These are phyloP conservation scores for Nematopogon swammerdamellus DNA, from an alignment of 2,888 invertebrate genomes.

Conservation along the genomic window DNA sequence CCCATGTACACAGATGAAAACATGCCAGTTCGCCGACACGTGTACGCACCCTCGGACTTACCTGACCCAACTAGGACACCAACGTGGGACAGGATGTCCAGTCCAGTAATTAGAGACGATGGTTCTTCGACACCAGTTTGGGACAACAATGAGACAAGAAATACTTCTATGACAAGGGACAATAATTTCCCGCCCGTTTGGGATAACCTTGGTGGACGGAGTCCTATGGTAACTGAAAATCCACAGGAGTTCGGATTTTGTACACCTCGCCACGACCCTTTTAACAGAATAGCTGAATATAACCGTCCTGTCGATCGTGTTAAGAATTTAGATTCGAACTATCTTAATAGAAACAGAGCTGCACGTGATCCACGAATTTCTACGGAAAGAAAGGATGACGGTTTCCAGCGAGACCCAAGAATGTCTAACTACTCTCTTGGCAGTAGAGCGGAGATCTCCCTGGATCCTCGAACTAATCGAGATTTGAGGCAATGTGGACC, in stretches of 20 bases:
- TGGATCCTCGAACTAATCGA: no score
- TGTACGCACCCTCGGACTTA: slow-evolving; percentile 26
- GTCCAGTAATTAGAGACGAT: neutral
- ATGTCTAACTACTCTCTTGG: neutral
- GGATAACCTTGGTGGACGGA: neutral
- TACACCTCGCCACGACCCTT: neutral
- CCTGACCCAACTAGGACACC: neutral
- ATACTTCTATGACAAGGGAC: neutral
- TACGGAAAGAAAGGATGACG: neutral
- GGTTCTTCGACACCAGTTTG: neutral
- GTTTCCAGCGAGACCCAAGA: neutral
- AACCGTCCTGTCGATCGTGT: no score
- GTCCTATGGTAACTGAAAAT: neutral
- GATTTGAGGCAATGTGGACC: no score
- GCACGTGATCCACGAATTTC: neutral
- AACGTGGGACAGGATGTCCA: neutral
- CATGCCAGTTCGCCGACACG: slow-evolving; percentile 22
- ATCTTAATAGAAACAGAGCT: neutral
- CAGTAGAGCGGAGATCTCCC: no score
- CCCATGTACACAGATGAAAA: slow-evolving; percentile 25
- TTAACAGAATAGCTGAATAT: neutral
- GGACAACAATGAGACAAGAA: neutral
- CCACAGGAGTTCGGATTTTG: neutral
- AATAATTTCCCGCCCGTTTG: neutral
- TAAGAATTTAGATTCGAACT: neutral